Conservation (phyloP, 2,797 vertebrate genomes). For the Echiichthys vipera region DNA sequence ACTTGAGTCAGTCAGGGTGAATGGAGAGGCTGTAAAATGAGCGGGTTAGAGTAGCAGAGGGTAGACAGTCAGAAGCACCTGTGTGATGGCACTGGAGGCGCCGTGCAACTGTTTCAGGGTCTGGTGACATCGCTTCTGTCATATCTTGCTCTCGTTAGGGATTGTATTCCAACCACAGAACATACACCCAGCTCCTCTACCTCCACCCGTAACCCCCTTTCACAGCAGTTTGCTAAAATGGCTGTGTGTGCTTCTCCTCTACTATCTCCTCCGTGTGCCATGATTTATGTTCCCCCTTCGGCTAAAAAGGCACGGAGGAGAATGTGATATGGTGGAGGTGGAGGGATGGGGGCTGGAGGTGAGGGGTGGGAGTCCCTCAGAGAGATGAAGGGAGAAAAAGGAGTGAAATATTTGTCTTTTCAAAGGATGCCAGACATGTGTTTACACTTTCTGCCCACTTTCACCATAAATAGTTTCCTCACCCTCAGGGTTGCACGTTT, state of each 20-base stretch:
- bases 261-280: constrained; percentile 46
- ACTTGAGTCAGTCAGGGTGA: constrained; percentile 1
- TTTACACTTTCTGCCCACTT: constrained; percentile 82
- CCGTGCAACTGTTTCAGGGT: constrained; percentile 14
- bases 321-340: constrained; percentile 59
- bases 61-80: constrained; percentile 36
- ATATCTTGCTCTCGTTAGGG: constrained; percentile 14
- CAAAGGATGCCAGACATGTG: constrained; percentile 79
- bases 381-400: constrained; percentile 55
- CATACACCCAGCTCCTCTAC: constrained; percentile 6
- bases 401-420: constrained; percentile 71
- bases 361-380: constrained; percentile 48
- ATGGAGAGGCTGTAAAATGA: constrained; percentile 8
- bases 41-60: not conserved
- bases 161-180: constrained; percentile 30
- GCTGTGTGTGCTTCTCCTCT: constrained; percentile 53
- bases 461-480: constrained; percentile 77
- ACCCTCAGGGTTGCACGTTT: constrained; percentile 51
- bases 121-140: constrained; percentile 43
- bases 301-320: constrained; percentile 47
- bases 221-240: constrained; percentile 46
- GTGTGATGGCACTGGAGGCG: constrained; percentile 17
- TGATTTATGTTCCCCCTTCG: constrained; percentile 68
- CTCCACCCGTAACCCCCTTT: constrained; percentile 12
- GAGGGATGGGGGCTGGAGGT: constrained; percentile 20